Evolutionary conservation across 2,797 vertebrate genomes (phyloP).

Genomic region (Lepilemur septentrionalis): DNA sequence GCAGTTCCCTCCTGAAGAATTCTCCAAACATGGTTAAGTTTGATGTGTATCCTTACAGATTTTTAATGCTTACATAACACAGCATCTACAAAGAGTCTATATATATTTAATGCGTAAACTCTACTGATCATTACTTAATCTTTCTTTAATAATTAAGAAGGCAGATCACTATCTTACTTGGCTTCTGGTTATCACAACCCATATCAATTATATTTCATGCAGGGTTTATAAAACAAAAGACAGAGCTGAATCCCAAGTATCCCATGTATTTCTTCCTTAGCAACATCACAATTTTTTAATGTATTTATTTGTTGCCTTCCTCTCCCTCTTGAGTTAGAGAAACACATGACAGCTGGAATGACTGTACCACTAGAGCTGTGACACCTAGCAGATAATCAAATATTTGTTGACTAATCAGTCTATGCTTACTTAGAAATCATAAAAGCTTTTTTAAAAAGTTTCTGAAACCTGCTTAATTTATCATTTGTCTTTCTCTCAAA

Average conservation of each 20-base stretch:
- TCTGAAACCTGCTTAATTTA: conserved; percentile 4
- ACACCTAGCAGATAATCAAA: conserved; percentile 19
- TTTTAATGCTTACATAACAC: neutral
- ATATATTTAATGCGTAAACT: conserved; percentile 16
- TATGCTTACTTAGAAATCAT: conserved; percentile 41
- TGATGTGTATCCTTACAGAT: neutral
- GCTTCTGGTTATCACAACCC: conserved; percentile 7
- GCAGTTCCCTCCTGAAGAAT: neutral
- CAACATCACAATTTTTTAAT: neutral
- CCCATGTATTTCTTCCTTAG: conserved; percentile 2
- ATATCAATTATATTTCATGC: neutral
- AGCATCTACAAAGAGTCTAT: conserved; percentile 5
- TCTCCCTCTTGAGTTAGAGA: neutral
- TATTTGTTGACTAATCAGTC: neutral
- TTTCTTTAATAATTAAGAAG: conserved; percentile 44
- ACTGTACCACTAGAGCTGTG: neutral
- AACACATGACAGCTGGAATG: neutral
- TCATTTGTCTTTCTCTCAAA: conserved; percentile 31
- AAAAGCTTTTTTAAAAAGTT: neutral
- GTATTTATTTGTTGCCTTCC: neutral
- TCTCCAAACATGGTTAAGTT: neutral
- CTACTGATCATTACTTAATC: conserved; percentile 14
- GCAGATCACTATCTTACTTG: neutral
- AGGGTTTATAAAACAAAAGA: neutral
- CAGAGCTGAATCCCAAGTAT: neutral